Evolutionary conservation across 2,888 invertebrate species (phyloP).

Genomic region (Volucella zonaria): DNA sequence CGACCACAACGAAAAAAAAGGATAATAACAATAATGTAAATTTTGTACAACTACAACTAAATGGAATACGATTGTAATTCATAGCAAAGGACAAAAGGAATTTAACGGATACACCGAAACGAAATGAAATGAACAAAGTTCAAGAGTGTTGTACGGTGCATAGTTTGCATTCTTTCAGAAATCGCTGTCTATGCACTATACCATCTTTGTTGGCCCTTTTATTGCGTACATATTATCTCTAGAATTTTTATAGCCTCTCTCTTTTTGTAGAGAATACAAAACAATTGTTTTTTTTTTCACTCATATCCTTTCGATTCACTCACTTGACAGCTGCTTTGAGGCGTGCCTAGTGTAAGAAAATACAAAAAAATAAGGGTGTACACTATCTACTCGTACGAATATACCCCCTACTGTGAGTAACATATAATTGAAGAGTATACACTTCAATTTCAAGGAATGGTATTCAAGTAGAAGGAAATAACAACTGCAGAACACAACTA

Average conservation of each 20-base stretch:
- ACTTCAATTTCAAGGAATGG: constrained; percentile 38
- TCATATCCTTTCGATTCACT: constrained; percentile 10
- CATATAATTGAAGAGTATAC: constrained; percentile 56
- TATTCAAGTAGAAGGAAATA: constrained; percentile 61
- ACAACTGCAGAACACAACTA: constrained; percentile 48
- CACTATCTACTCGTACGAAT: background rate
- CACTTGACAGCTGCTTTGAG: constrained; percentile 20
- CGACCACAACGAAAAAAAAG: background rate
- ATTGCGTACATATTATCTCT: constrained; percentile 52
- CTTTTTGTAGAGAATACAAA: constrained; percentile 32
- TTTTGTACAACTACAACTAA: constrained; percentile 32
- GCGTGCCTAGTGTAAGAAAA: background rate
- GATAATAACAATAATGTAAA: constrained; percentile 59
- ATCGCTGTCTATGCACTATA: background rate
- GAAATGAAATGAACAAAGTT: constrained; percentile 14
- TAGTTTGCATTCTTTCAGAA: constrained; percentile 40
- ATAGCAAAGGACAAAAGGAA: constrained; percentile 43
- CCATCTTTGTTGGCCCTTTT: constrained; percentile 23
- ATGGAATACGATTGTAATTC: constrained; percentile 56
- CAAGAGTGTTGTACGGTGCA: constrained; percentile 28
- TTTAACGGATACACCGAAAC: constrained; percentile 16
- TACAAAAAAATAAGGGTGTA: background rate
- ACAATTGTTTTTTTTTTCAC: constrained; percentile 14
- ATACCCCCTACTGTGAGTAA: constrained; percentile 23
- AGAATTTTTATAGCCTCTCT: constrained; percentile 42